These are phyloP conservation scores for Serrognathus titanus DNA, from an alignment of 2,888 invertebrate genomes.

Conservation along the genomic window DNA sequence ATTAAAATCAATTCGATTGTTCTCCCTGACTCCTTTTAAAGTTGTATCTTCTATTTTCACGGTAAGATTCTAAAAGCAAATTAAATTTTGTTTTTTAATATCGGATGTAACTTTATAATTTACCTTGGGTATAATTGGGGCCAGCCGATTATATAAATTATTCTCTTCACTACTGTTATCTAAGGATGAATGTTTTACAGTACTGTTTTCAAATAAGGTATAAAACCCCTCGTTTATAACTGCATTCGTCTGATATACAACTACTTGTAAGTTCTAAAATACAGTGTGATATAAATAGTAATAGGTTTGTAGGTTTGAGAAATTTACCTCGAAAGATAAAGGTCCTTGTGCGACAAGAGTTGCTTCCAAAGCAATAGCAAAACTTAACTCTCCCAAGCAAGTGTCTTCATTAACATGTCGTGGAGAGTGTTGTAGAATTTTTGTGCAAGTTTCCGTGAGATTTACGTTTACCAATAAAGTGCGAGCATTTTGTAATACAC, in stretches of 20 bases:
- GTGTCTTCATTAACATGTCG: conserved; percentile 51
- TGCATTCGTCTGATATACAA: conserved; percentile 57
- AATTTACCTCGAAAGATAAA: conserved; percentile 73
- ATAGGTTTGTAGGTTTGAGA: neutral
- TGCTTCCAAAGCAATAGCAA: conserved; percentile 71
- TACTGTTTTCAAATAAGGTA: conserved; percentile 50
- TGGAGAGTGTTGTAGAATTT: conserved; percentile 55
- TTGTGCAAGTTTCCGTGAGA: conserved; percentile 63
- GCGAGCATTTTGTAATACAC: conserved; percentile 65
- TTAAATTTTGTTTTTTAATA: neutral
- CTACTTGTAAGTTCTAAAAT: conserved; percentile 64
- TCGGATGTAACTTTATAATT: conserved; percentile 4
- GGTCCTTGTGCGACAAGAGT: conserved; percentile 78
- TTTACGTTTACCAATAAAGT: conserved; percentile 71
- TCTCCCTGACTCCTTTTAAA: conserved; percentile 65
- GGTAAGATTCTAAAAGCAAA: conserved; percentile 61
- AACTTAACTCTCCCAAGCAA: conserved; percentile 68
- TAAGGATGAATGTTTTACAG: conserved; percentile 38
- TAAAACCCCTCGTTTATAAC: conserved; percentile 59
- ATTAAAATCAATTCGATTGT: conserved; percentile 67
- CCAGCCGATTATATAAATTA: conserved; percentile 61
- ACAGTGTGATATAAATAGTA: conserved; percentile 6
- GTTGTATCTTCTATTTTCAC: conserved; percentile 70
- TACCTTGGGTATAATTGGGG: conserved; percentile 80
- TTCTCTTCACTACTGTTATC: conserved; percentile 49